Conservation (phyloP, 2,888 invertebrate species). For the Linyphia triangularis region DNA sequence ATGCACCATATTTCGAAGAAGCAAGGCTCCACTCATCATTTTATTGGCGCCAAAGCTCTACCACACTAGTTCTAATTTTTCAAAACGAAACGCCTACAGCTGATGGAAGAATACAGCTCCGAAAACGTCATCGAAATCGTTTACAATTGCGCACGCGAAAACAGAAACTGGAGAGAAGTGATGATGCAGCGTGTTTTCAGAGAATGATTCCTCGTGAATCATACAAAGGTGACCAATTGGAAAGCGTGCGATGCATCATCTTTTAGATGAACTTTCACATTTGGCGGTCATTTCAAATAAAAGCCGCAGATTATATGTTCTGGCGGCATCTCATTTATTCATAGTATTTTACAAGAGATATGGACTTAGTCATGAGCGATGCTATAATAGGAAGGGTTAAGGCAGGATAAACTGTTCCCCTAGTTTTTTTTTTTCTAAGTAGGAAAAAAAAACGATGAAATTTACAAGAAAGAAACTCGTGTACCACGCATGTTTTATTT, state of each 20-base stretch:
- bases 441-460: too few relatives aligned
- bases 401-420: too few relatives aligned
- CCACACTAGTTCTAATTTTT: not conserved
- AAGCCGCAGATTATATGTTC: too few relatives aligned
- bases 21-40: not conserved
- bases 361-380: too few relatives aligned
- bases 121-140: slow-evolving; percentile 25
- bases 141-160: slow-evolving; percentile 15
- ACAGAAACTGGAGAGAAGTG: not conserved
- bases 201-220: slow-evolving; percentile 48
- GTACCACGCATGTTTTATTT: too few relatives aligned
- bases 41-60: slow-evolving; percentile 18
- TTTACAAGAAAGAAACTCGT: too few relatives aligned
- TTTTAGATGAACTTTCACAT: not conserved
- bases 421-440: too few relatives aligned
- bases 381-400: too few relatives aligned
- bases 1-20: slow-evolving; percentile 12
- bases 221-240: slow-evolving; percentile 35
- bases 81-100: slow-evolving; percentile 14
- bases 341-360: too few relatives aligned
- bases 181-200: slow-evolving; percentile 48
- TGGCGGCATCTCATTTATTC: too few relatives aligned
- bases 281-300: not conserved
- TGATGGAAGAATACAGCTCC: slow-evolving; percentile 9
- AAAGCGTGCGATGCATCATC: slow-evolving; percentile 16